Base-by-base conservation (phyloP, 2,113 vertebrate genomes). In the Danionella cerebrum region DNA sequence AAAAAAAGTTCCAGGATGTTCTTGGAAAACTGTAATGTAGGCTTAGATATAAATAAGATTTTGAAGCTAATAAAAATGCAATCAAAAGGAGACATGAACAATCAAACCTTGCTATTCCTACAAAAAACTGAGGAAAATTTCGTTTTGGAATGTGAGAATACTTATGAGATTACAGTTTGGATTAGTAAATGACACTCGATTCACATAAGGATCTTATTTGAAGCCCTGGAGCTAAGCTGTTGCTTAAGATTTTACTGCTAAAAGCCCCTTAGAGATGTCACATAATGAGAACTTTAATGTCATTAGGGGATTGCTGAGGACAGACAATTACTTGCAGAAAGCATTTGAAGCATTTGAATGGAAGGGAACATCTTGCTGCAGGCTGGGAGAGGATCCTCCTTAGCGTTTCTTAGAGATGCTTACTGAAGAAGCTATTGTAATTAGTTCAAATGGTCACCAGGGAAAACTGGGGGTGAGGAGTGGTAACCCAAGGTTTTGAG, bases 161-260 rank as follows among this genome's bases (percentile, higher is more conserved):
- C 50, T 73, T 73, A 73, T 38, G 47, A 69, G 70, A 65, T 65
- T 72, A 69, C 45, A 70, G 69, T 70, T 36, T 45, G 65, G 77
- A 73, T 76, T 76, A 67, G 60, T 76, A 69, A 79, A 74, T 71
- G 60, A 67, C 65, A 74, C 74, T 76, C 63, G 38, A 67, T 67
- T 52, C 64, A 51, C 63, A 72, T 66, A 75, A 72, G 69, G 51
- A 79, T 75, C 55, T 67, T 69, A 63, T 76, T 72, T 58, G 62
- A 53, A 66, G 65, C 21, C 48, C 58, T 67, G 45, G 13, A 62
- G 59, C 65, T 63, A 55, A 74, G 62, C 67, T 67, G 45, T 47
- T 70, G 55, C 39, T 74, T 65, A 55, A 67, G 70, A 35, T 35
- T 70, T 59, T 55, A 38, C 41, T 33, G 66, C 69, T 72, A 72